Evolutionary conservation across 2,797 vertebrate genomes (phyloP), one percentile per base, ranked within the genome.

Genomic region (Intellagama lesueurii): DNA sequence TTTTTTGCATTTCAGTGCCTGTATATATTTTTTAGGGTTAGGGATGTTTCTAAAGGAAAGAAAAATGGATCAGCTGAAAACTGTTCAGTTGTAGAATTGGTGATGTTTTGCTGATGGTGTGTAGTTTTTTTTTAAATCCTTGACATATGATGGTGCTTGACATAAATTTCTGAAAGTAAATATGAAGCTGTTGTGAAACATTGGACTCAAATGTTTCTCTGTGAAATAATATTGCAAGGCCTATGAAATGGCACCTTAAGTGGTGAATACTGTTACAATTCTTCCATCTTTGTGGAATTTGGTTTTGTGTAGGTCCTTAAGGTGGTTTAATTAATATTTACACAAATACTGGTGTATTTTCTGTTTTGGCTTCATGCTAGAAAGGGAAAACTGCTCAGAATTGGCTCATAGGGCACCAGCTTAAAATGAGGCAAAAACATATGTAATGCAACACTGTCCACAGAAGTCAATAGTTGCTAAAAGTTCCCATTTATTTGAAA

Each of bases 261-360:
- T 40, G 40, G 49, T 35, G n/a, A 22, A 28, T 72, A 7, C n/a
- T 32, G 2, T 60, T 47, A 35, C 24, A 69, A 35, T 52, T 35
- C 75, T 78, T 12, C 17, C 17, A 86, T 78, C 30, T 19, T 49
- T 14, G 7, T 80, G 44, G 80, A 47, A 64, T n/a, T 64, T 78
- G 40, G 73, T 73, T 75, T 32, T n/a, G 8, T 69, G n/a, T 60
- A 5, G 56, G 16, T 35, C 14, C 28, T 7, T 9, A 19, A 56
- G 30, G n/a, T 73, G 24, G 22, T 88, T n/a, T 81, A 81, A 69
- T 69, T 35, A 70, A n/a, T 24, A 87, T 87, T 70, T 80, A 6
- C 22, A 69, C 26, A 44, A 30, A 77, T 77, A 8, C 9, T 64
- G 76, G 3, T 12, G 16, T 22, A 32, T 44, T 66, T 66, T 56